Base-by-base conservation (phyloP, 2,113 vertebrate genomes). In the Lepisosteus oculatus region DNA sequence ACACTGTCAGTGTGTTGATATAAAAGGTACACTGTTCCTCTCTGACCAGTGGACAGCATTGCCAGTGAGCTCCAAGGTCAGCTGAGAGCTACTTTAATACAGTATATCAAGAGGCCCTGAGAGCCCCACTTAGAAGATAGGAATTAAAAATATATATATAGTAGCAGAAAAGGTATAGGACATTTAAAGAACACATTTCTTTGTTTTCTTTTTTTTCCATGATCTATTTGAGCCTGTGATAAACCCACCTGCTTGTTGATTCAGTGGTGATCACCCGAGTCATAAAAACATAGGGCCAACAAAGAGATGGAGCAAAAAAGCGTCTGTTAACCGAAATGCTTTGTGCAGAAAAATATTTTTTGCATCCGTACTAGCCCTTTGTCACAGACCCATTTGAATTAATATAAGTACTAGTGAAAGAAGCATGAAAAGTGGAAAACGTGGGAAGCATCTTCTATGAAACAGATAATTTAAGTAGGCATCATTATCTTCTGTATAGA, bases 161-260 rank as follows among this genome's bases (percentile, higher is more conserved):
- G 76, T 79, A 80, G 81, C 77, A 72, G 80, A 8, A 82, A 83
- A 84, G 83, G 87, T 85, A 85, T 73, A 80, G 80, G 79, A 86
- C 85, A 51, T 41, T 13, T 4, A 13, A 55, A 9, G 12, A 29
- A 4, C 1, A 80, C 78, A 73, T 66, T 81, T 78, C 84, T 85
- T 87, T 79, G 77, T 81, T 84, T 84, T 17, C 9, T 44, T 47
- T 79, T 68, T 68, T 29, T 29, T 29, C 29, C 29, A 2, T 29
- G 1, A 29, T 29, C 29, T 29, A 29, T 29, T 29, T 2, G 29
- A 29, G 29, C 29, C 29, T 29, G 29, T 29, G 29, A 29, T 29
- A 29, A 29, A 29, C 29, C 29, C 29, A 29, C 29, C 29, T 29
- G 29, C 29, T 29, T 29, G 29, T 29, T 29, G 2, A 29, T 29